A percentile compares a stretch with the other conserved stretches of the same genome.
phyloP scores from a whole-genome alignment of 2,113 vertebrate species.

The Stegastes partitus region DNA sequence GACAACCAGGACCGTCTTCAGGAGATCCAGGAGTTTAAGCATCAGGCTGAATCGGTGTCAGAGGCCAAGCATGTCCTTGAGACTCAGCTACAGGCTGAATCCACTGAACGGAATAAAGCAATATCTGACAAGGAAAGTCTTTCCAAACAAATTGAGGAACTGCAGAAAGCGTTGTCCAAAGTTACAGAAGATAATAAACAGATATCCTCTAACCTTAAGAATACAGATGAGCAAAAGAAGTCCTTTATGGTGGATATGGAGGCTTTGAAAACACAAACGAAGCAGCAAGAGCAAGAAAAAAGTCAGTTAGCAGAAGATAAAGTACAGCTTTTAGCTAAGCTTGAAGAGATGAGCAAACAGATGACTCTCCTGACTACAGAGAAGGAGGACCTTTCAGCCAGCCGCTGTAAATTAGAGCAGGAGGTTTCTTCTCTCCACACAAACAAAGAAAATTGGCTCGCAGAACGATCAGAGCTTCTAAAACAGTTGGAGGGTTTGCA shows the following conservation, averaged over 20 bases:
- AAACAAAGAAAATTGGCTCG: constrained; percentile 68
- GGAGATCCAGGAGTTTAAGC: constrained; percentile 73
- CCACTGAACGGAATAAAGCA: constrained; percentile 78
- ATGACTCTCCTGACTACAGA: constrained; percentile 78
- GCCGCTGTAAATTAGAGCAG: constrained; percentile 72
- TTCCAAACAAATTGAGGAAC: constrained; percentile 74
- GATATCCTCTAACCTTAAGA: constrained; percentile 80
- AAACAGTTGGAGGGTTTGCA: constrained; percentile 78
- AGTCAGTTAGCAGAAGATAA: constrained; percentile 77
- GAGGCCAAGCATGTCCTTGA: constrained; percentile 83
- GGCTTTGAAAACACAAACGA: constrained; percentile 73
- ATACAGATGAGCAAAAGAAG: constrained; percentile 83
- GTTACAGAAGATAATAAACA: constrained; percentile 83
- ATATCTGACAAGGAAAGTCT: constrained; percentile 77
- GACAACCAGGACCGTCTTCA: constrained; percentile 71
- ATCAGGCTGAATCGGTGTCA: constrained; percentile 76
- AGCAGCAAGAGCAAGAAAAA: constrained; percentile 79
- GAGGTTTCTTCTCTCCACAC: constrained; percentile 80
- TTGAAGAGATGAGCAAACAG: constrained; percentile 78
- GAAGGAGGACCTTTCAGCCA: constrained; percentile 80
- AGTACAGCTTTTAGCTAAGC: constrained; percentile 70
- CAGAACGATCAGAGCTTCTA: constrained; percentile 71
- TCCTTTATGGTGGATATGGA: constrained; percentile 81
- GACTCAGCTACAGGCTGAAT: constrained; percentile 72
- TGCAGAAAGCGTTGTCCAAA: constrained; percentile 77